These are phyloP conservation scores for Ardeotis arabs DNA, from an alignment of 2,113 vertebrate species.

Conservation along the genomic window DNA sequence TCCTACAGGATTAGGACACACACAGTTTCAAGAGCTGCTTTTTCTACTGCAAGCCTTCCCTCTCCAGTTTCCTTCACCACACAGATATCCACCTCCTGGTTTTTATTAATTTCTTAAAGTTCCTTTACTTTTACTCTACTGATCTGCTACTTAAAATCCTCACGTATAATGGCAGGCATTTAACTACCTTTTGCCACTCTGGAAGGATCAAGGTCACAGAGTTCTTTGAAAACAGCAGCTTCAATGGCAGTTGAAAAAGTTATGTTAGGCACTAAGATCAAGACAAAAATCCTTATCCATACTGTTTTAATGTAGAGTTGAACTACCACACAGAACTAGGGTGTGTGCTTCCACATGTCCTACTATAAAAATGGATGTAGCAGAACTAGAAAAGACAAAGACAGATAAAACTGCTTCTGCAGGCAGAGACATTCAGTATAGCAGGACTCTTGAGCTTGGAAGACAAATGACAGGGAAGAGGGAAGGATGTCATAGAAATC, in stretches of 20 bases:
- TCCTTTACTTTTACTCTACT: background rate
- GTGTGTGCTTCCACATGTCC: fast-evolving
- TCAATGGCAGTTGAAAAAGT: background rate
- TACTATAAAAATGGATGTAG: background rate
- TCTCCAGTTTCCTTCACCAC: background rate
- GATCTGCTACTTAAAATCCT: background rate
- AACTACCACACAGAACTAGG: background rate
- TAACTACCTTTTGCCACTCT: background rate
- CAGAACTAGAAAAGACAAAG: background rate
- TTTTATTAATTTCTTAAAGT: background rate
- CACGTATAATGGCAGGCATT: background rate
- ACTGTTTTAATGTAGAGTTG: background rate
- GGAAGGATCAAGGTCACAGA: background rate
- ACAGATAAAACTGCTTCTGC: background rate
- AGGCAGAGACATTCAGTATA: background rate
- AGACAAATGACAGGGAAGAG: background rate
- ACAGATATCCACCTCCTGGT: background rate
- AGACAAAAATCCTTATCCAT: background rate
- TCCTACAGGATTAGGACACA: background rate
- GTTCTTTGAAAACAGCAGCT: background rate
- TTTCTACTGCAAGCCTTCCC: background rate
- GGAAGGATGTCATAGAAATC: background rate
- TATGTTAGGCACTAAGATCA: background rate
- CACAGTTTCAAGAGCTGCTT: background rate
- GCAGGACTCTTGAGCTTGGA: background rate